phyloP scores from a whole-genome alignment of 2,113 vertebrate species.

The Orcinus orca region DNA sequence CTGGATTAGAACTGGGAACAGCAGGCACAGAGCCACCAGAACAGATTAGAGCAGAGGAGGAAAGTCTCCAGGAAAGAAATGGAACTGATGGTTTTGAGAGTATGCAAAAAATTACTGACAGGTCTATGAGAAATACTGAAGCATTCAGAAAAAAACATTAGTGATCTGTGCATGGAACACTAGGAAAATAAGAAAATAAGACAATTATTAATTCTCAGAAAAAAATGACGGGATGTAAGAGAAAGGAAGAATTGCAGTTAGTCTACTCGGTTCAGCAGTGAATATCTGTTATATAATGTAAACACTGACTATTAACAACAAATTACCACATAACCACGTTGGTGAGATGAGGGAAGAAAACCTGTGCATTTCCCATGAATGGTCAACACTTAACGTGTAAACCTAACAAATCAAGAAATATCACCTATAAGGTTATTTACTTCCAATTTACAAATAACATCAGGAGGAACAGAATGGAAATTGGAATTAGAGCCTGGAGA shows the following conservation, averaged over 20 bases:
- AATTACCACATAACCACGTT: background rate
- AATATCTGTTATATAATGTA: background rate
- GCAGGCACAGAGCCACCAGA: background rate
- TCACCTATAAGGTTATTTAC: background rate
- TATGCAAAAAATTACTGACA: background rate
- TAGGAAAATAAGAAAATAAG: background rate
- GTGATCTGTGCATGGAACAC: background rate
- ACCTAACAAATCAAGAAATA: background rate
- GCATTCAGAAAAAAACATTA: background rate
- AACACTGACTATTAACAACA: background rate
- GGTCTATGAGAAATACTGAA: background rate
- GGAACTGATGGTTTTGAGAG: background rate
- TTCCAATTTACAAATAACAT: background rate
- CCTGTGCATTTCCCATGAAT: background rate
- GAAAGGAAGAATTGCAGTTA: background rate
- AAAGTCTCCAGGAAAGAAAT: background rate
- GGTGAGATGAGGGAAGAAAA: background rate
- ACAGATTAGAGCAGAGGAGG: background rate
- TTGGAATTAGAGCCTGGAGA: background rate
- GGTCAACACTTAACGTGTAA: background rate
- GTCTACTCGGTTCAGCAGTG: background rate
- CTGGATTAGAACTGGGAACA: background rate
- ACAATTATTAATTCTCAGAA: background rate
- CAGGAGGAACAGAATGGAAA: background rate
- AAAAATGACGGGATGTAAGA: background rate